Evolutionary conservation across 2,113 vertebrate genomes (phyloP).

Genomic region (Hemichromis elongatus): DNA sequence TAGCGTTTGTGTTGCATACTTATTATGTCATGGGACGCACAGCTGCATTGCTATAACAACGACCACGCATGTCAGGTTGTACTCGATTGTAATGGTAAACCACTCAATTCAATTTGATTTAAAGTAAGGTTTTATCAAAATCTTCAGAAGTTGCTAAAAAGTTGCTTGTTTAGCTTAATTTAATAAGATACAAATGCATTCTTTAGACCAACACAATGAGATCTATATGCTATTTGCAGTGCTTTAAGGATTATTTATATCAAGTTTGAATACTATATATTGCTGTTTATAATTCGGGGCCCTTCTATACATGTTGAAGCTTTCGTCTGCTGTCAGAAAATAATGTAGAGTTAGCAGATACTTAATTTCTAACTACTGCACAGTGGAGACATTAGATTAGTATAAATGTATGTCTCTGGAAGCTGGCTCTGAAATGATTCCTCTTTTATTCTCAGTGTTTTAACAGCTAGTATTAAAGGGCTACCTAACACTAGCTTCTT

Average conservation of each 20-base stretch:
- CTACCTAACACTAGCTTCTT: not conserved
- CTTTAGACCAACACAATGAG: not conserved
- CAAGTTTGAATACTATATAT: slow-evolving; percentile 69
- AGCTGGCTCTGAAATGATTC: not conserved
- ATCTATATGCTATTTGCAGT: not conserved
- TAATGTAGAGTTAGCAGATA: not conserved
- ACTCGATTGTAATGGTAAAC: not conserved
- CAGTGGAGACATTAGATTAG: not conserved
- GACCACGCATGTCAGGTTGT: not conserved
- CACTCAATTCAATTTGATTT: not conserved
- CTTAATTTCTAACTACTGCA: not conserved
- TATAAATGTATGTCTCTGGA: not conserved
- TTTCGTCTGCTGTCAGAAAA: slow-evolving; percentile 86
- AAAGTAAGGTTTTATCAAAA: not conserved
- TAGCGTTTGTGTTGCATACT: not conserved
- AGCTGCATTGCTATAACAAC: not conserved
- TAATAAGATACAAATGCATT: not conserved
- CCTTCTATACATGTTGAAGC: slow-evolving; percentile 91
- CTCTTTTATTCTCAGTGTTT: not conserved
- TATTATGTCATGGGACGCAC: not conserved
- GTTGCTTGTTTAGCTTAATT: not conserved
- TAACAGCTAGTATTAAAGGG: not conserved
- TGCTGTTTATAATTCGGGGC: slow-evolving; percentile 96
- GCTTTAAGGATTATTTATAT: not conserved
- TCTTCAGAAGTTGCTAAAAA: not conserved